These are phyloP conservation scores for Synergus japonicus DNA, from an alignment of 2,888 invertebrate species.

Conservation along the genomic window DNA sequence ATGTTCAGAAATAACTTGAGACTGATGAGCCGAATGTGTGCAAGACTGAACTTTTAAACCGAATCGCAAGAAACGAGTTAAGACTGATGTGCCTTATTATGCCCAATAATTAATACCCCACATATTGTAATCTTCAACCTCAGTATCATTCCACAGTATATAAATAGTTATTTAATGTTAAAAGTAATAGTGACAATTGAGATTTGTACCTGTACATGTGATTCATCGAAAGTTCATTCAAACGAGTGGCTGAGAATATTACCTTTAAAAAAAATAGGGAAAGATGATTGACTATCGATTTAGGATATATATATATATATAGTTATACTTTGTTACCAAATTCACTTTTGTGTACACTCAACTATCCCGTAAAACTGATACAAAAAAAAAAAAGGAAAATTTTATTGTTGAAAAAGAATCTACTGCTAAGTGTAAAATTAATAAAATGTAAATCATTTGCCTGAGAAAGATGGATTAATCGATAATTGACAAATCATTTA, in stretches of 20 bases:
- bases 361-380: neutral
- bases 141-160: conserved; percentile 21
- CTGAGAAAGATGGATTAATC: neutral
- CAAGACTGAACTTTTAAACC: conserved; percentile 33
- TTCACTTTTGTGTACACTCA: neutral
- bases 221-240: conserved; percentile 19
- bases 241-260: neutral
- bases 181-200: conserved; percentile 6
- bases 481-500: neutral
- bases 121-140: conserved; percentile 18
- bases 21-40: conserved; percentile 17
- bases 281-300: neutral
- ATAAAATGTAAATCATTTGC: neutral
- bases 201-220: conserved; percentile 15
- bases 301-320: neutral
- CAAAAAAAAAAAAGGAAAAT: neutral
- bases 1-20: conserved; percentile 18
- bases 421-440: neutral
- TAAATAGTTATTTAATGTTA: conserved; percentile 6
- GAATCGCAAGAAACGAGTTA: conserved; percentile 21
- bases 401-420: conserved; percentile 12
- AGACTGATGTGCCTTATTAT: conserved; percentile 25
- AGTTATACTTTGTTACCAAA: neutral
- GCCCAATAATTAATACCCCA: neutral
- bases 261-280: neutral